Percentiles rank a stretch among this genome's conserved stretches.
Evolutionary conservation across 2,797 vertebrate species (phyloP).

Genomic region (Pterois miles): DNA sequence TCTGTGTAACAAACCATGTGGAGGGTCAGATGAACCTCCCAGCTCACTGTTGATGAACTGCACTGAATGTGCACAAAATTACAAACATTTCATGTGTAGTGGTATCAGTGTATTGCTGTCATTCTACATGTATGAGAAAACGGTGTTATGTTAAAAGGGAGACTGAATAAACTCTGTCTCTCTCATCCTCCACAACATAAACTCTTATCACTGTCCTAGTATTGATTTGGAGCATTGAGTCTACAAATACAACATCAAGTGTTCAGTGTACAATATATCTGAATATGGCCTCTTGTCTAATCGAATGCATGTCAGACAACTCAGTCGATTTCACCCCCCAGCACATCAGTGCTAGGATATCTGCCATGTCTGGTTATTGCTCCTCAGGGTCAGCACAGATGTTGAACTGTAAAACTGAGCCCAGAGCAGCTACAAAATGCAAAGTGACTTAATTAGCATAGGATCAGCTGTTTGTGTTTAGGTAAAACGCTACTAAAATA

Average conservation of each 20-base stretch:
- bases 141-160: neutral
- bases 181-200: neutral
- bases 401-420: slow-evolving; percentile 39
- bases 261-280: neutral
- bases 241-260: slow-evolving; percentile 2
- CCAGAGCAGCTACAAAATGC: slow-evolving; percentile 18
- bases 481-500: slow-evolving; percentile 9
- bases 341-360: slow-evolving; percentile 22
- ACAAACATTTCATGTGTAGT: neutral
- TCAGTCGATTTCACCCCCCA: slow-evolving; percentile 12
- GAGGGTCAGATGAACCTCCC: neutral
- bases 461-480: slow-evolving; percentile 25
- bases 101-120: neutral
- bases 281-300: slow-evolving; percentile 6
- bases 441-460: slow-evolving; percentile 22
- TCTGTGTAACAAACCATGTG: too few species aligned
- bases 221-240: slow-evolving; percentile 9
- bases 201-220: neutral
- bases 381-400: slow-evolving; percentile 33
- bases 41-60: neutral
- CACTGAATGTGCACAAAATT: neutral
- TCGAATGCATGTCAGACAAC: slow-evolving; percentile 29
- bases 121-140: neutral
- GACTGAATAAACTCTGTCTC: neutral
- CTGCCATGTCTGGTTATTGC: slow-evolving; percentile 35